Evolutionary conservation across 2,113 vertebrate species (phyloP).

Genomic region (Cryptomyrus ogoouensis): DNA sequence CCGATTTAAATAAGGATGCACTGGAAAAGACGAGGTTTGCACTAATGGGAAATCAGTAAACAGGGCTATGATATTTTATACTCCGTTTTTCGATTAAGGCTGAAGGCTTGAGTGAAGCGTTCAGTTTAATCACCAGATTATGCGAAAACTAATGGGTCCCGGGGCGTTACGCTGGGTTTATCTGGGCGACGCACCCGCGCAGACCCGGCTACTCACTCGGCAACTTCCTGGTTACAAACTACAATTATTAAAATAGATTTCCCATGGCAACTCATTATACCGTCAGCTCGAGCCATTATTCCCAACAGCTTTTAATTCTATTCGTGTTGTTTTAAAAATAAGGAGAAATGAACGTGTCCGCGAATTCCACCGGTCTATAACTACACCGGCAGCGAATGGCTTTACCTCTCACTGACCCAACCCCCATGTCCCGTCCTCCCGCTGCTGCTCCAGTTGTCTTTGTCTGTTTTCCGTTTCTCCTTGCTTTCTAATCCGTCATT

Average conservation of each 20-base stretch:
- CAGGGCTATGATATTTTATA: constrained; percentile 11
- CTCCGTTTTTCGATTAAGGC: constrained; percentile 43
- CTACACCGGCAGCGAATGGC: constrained; percentile 52
- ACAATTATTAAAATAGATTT: constrained; percentile 62
- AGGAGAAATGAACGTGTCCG: constrained; percentile 55
- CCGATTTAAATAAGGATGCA: background rate
- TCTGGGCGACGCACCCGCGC: constrained; percentile 42
- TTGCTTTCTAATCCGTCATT: constrained; percentile 18
- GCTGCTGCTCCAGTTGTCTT: constrained; percentile 29
- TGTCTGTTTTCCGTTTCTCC: constrained; percentile 35
- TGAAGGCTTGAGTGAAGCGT: constrained; percentile 53
- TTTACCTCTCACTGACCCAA: constrained; percentile 35
- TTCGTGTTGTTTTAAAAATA: constrained; percentile 62
- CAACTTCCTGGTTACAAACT: constrained; percentile 64
- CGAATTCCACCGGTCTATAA: constrained; percentile 47
- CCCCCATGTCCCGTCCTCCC: background rate
- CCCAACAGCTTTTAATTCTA: constrained; percentile 64
- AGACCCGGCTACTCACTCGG: constrained; percentile 46
- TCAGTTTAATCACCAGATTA: constrained; percentile 55
- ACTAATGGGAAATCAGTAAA: constrained; percentile 9
- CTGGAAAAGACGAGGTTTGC: background rate
- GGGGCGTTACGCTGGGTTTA: constrained; percentile 51
- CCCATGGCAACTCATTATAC: constrained; percentile 66
- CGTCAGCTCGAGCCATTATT: constrained; percentile 58
- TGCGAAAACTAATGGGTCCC: constrained; percentile 41